phyloP scores from a whole-genome alignment of 2,888 invertebrate species.

The Orchestes rusci region DNA sequence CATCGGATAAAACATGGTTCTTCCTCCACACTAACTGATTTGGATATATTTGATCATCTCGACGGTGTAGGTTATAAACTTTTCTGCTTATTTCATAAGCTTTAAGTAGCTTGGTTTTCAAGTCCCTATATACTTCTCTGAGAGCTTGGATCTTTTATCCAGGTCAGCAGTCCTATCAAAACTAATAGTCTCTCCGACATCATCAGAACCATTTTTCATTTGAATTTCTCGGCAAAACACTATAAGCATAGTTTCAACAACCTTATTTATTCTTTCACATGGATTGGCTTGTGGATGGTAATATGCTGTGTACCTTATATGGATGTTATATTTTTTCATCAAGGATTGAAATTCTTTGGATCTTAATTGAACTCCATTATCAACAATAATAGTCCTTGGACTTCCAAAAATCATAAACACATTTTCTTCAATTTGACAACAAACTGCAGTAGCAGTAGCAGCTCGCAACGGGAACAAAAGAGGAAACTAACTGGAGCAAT shows the following conservation, averaged over 20 bases:
- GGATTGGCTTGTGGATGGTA: too few relatives aligned
- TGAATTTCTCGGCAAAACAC: conserved; percentile 29
- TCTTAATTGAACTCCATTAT: conserved; percentile 16
- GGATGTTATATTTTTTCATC: too few relatives aligned
- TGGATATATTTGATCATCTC: background rate
- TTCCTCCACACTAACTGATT: too few relatives aligned
- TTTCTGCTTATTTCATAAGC: conserved; percentile 10
- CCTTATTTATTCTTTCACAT: too few relatives aligned
- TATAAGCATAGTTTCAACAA: conserved; percentile 33
- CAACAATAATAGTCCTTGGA: conserved; percentile 16
- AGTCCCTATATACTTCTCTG: background rate
- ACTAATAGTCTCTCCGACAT: conserved; percentile 18
- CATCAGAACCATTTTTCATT: conserved; percentile 18
- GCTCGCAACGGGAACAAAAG: too few relatives aligned
- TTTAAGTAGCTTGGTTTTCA: too few relatives aligned
- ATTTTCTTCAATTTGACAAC: conserved; percentile 13
- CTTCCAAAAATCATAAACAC: conserved; percentile 21
- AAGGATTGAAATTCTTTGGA: too few relatives aligned
- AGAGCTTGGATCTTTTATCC: background rate
- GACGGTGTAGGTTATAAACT: conserved; percentile 1
- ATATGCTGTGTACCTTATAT: too few relatives aligned
- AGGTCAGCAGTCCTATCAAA: background rate
- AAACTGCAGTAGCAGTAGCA: too few relatives aligned
- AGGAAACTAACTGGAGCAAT: conserved; percentile 22
- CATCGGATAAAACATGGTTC: background rate